Evolutionary conservation across 2,113 vertebrate species (phyloP).

Genomic region (Neoarius graeffei): DNA sequence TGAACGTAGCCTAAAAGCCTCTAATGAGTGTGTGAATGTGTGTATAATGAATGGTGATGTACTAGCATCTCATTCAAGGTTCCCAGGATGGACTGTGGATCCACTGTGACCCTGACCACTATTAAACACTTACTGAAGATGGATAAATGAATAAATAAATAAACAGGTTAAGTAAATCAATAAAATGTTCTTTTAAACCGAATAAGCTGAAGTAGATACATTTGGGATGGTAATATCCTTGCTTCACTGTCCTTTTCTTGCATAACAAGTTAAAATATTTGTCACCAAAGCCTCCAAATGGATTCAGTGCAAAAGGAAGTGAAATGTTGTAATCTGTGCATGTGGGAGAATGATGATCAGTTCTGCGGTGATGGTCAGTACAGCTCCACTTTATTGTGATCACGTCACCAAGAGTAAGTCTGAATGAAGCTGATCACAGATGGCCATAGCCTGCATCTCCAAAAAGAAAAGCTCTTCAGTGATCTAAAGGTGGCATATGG

Average conservation of each 20-base stretch:
- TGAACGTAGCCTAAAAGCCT: too few relatives aligned
- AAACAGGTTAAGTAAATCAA: not conserved
- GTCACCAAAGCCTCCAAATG: not conserved
- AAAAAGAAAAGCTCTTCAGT: conserved; percentile 29
- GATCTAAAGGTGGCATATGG: conserved; percentile 39
- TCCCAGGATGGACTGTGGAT: not conserved
- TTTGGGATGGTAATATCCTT: not conserved
- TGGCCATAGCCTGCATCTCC: not conserved
- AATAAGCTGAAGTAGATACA: not conserved
- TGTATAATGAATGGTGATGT: not conserved
- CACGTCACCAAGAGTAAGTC: conserved; percentile 23
- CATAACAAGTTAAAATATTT: not conserved
- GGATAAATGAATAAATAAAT: not conserved
- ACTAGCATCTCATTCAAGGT: not conserved
- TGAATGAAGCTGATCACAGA: conserved; percentile 30
- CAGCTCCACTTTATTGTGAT: conserved; percentile 18
- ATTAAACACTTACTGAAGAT: not conserved
- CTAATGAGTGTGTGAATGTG: not conserved
- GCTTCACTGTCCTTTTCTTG: not conserved
- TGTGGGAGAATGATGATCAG: not conserved
- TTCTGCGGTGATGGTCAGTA: conserved; percentile 4
- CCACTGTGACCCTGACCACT: not conserved
- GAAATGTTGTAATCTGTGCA: not conserved
- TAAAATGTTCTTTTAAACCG: not conserved
- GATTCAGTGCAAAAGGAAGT: not conserved